phyloP scores from a whole-genome alignment of 2,113 vertebrate genomes.

The Bujurquina vittata region DNA sequence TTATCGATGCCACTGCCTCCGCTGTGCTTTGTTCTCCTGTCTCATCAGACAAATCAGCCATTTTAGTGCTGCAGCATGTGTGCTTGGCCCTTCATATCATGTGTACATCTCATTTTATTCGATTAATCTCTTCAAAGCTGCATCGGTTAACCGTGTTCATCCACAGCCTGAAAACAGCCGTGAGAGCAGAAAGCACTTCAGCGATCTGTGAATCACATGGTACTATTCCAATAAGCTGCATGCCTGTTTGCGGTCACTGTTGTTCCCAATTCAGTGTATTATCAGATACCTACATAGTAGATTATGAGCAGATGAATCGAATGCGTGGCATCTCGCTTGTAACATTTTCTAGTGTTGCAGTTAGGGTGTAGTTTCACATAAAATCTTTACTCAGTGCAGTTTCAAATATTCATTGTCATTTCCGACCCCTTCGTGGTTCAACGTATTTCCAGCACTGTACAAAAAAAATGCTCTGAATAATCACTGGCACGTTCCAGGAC shows the following conservation, averaged over 20 bases:
- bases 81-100: constrained; percentile 27
- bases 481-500: background rate
- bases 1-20: constrained; percentile 1
- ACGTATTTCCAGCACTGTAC: background rate
- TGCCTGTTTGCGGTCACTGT: background rate
- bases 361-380: background rate
- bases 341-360: background rate
- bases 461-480: background rate
- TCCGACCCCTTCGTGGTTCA: background rate
- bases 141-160: background rate
- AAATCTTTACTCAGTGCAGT: background rate
- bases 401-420: fast-evolving
- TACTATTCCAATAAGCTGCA: background rate
- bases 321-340: background rate
- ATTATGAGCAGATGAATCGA: background rate
- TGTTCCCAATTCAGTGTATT: background rate
- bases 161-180: background rate
- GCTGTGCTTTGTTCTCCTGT: constrained; percentile 30
- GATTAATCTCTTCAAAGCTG: constrained; percentile 36
- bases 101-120: constrained; percentile 32
- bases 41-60: constrained; percentile 35
- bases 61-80: constrained; percentile 11
- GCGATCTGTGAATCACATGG: background rate
- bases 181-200: background rate
- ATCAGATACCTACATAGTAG: background rate